phyloP scores from a whole-genome alignment of 2,113 vertebrate species.

The Serilophus lunatus region DNA sequence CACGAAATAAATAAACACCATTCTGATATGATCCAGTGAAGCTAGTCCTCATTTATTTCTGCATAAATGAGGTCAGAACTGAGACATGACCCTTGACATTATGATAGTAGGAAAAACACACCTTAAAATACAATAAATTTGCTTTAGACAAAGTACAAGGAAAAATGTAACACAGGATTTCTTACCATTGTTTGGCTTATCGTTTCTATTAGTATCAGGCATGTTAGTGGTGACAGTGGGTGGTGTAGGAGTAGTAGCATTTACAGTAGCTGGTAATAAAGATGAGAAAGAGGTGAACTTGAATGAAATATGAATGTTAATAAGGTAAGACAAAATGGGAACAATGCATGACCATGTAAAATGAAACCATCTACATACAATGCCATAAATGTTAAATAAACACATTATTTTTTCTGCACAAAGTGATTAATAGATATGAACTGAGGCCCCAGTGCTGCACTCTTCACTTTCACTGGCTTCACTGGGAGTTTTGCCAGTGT shows the following conservation, averaged over 20 bases:
- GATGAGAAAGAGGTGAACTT: slow-evolving; percentile 79
- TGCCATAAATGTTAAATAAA: slow-evolving; percentile 42
- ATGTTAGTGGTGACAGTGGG: slow-evolving; percentile 92
- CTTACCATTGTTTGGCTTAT: slow-evolving; percentile 85
- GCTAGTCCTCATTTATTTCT: background rate
- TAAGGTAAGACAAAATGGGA: slow-evolving; percentile 69
- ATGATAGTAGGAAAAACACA: slow-evolving; percentile 31
- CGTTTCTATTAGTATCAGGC: slow-evolving; percentile 87
- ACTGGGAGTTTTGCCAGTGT: background rate
- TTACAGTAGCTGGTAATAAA: slow-evolving; percentile 84
- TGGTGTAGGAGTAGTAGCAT: slow-evolving; percentile 79
- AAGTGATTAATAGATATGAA: slow-evolving; percentile 18
- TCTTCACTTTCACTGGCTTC: background rate
- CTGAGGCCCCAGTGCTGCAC: background rate
- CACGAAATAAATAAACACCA: background rate
- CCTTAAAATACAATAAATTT: slow-evolving; percentile 41
- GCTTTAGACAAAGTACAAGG: slow-evolving; percentile 51
- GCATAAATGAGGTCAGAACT: slow-evolving; percentile 8
- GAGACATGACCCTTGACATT: slow-evolving; percentile 2
- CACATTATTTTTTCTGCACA: background rate
- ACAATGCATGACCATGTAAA: slow-evolving; percentile 62
- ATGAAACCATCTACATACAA: slow-evolving; percentile 28
- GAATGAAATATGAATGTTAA: slow-evolving; percentile 75
- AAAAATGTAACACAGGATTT: slow-evolving; percentile 70
- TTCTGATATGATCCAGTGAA: background rate